phyloP scores from a whole-genome alignment of 2,888 invertebrate species.

The Piscicola geometra region DNA sequence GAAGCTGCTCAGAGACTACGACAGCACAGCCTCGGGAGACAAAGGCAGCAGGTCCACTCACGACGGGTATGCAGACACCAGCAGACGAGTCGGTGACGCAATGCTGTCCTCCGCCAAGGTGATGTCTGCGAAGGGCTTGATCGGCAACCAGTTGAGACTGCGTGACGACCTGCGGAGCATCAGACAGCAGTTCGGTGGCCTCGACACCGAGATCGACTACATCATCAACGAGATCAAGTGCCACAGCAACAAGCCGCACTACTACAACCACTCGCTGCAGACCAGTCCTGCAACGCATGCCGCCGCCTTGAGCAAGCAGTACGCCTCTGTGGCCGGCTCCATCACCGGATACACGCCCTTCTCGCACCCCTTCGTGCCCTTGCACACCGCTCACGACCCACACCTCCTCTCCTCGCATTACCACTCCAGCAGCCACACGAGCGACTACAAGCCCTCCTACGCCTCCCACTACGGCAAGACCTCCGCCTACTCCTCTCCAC shows the following conservation, averaged over 20 bases:
- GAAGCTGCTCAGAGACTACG: not conserved
- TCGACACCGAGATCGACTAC: constrained; percentile 27
- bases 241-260: not conserved
- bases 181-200: constrained; percentile 18
- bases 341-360: constrained; percentile 2
- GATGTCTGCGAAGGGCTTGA: not conserved
- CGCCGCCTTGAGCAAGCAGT: no score
- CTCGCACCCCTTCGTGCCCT: not conserved
- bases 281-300: no score
- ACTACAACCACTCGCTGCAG: not conserved
- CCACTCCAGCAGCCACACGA: not conserved
- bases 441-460: not conserved
- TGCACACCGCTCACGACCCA: not conserved
- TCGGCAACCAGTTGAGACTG: not conserved
- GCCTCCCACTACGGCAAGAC: not conserved
- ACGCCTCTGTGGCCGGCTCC: not conserved
- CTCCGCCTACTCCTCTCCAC: not conserved
- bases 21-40: no score
- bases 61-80: no score
- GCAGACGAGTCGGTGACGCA: no score
- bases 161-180: constrained; percentile 13
- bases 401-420: not conserved
- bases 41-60: no score
- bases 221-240: constrained; percentile 19
- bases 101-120: not conserved